A percentile compares a stretch with the other conserved stretches of the same genome.
These are phyloP conservation scores for Phyllostomus discolor DNA, from an alignment of 2,113 vertebrate genomes.

Conservation along the genomic window DNA sequence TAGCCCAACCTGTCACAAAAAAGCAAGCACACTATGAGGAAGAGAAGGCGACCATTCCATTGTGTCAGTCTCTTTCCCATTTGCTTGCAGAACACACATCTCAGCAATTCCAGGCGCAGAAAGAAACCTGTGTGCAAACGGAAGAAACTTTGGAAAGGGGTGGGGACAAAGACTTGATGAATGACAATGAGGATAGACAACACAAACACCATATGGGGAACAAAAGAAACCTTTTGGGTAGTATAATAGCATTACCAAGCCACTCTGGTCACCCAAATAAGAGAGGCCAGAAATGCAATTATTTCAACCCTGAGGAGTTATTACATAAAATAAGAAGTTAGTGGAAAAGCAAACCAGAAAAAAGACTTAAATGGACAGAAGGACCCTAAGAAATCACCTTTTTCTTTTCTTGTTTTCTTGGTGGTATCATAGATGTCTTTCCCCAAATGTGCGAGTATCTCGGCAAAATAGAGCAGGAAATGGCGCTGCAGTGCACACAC, in stretches of 20 bases:
- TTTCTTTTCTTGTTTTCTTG: constrained; percentile 1
- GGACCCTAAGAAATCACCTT: not conserved
- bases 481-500: not conserved
- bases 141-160: not conserved
- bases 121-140: not conserved
- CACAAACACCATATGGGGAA: not conserved
- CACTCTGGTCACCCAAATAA: not conserved
- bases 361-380: not conserved
- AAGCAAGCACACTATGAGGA: not conserved
- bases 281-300: constrained; percentile 5
- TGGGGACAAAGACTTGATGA: not conserved
- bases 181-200: not conserved
- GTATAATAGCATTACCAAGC: not conserved
- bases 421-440: not conserved
- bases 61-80: not conserved
- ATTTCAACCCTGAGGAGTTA: not conserved
- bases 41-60: not conserved
- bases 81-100: not conserved
- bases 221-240: not conserved
- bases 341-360: not conserved
- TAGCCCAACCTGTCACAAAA: not conserved
- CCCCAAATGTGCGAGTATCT: not conserved
- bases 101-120: not conserved
- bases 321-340: constrained; percentile 15
- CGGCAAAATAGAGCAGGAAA: not conserved